Evolutionary conservation across 2,888 invertebrate species (phyloP).

Genomic region (Patella depressa): DNA sequence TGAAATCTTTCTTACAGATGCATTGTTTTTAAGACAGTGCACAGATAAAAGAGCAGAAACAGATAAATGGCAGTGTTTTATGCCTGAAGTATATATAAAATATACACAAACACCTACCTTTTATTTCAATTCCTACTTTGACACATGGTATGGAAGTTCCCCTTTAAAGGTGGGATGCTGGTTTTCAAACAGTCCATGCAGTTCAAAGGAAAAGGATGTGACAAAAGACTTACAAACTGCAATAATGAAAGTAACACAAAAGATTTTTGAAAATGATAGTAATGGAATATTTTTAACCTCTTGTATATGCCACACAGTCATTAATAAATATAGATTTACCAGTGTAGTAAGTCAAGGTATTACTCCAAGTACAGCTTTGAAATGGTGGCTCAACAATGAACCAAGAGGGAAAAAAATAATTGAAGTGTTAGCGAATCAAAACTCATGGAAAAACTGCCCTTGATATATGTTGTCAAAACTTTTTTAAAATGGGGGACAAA

Average conservation of each 20-base stretch:
- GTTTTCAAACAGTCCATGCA: slow-evolving; percentile 27
- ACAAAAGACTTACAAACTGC: slow-evolving; percentile 33
- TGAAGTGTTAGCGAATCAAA: no score
- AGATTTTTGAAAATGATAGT: slow-evolving; percentile 39
- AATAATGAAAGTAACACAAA: slow-evolving; percentile 23
- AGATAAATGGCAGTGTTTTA: slow-evolving; percentile 43
- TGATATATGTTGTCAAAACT: no score
- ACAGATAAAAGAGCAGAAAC: slow-evolving; percentile 25
- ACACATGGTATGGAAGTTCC: slow-evolving; percentile 42
- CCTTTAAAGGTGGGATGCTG: slow-evolving; percentile 39
- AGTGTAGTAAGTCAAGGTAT: no score
- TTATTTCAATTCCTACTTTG: slow-evolving; percentile 47
- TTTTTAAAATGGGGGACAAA: no score
- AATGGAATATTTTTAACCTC: slow-evolving; percentile 45
- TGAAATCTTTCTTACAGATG: slow-evolving; percentile 34
- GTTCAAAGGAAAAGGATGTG: slow-evolving; percentile 24
- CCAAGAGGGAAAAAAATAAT: no score
- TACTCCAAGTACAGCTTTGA: no score
- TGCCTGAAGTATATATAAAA: slow-evolving; percentile 42
- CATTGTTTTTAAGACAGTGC: slow-evolving; percentile 41
- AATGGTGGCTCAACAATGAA: no score
- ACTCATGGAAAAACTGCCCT: no score
- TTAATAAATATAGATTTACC: no score
- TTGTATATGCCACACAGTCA: slow-evolving; percentile 41
- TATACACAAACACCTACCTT: slow-evolving; percentile 45